phyloP scores from a whole-genome alignment of 1,140 invertebrate genomes.

The Drosophila lini region DNA sequence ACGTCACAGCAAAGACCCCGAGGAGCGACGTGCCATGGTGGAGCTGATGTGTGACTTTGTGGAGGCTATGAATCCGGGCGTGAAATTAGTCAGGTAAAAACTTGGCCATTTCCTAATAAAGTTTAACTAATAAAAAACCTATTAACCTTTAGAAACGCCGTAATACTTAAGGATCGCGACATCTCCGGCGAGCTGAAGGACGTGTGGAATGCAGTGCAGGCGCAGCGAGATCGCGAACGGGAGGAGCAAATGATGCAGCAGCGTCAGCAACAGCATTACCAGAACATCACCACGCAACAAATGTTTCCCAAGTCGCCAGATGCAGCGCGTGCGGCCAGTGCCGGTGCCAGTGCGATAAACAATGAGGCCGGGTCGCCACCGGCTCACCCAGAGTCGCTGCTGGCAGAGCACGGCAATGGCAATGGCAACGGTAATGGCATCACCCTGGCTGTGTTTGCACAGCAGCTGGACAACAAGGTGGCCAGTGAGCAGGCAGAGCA shows the following conservation, averaged over 20 bases:
- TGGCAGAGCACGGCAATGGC: constrained; percentile 50
- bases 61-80: constrained; percentile 88
- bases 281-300: constrained; percentile 81
- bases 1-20: constrained; percentile 87
- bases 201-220: constrained; percentile 89
- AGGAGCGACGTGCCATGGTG: constrained; percentile 87
- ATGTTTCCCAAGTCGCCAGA: constrained; percentile 81
- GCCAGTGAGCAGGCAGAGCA: constrained; percentile 65
- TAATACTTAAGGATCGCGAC: constrained; percentile 88
- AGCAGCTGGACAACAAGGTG: constrained; percentile 75
- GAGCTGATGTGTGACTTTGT: constrained; percentile 89
- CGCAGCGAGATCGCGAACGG: constrained; percentile 86
- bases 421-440: constrained; percentile 69
- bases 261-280: constrained; percentile 77
- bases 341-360: constrained; percentile 32
- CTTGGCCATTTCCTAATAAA: too few relatives aligned
- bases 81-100: constrained; percentile 85
- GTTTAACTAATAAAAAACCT: neutral
- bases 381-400: constrained; percentile 57
- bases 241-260: constrained; percentile 84
- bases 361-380: constrained; percentile 52
- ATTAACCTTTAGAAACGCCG: constrained; percentile 84
- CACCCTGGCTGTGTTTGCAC: constrained; percentile 68
- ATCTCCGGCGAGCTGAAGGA: constrained; percentile 90
- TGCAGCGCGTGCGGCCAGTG: constrained; percentile 58